Conservation (phyloP, 2,113 vertebrate genomes). For the Prunella fulvescens region DNA sequence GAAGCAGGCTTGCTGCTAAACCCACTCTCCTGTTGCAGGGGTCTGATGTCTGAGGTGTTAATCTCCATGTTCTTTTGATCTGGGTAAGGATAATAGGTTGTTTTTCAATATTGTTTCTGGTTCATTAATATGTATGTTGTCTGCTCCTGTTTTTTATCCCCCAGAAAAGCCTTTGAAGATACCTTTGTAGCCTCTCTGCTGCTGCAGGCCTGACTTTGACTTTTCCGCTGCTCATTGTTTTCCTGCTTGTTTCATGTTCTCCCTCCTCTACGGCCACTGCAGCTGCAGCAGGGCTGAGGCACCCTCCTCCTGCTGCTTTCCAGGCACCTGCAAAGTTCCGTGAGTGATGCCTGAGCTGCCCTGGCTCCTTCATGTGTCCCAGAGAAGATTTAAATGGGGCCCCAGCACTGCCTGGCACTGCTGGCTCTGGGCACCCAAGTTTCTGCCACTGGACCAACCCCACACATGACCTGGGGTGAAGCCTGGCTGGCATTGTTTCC, state of each 20-base stretch:
- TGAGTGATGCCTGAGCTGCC: accelerated
- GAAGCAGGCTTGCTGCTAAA: neutral
- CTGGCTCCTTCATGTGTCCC: neutral
- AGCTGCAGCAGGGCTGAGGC: neutral
- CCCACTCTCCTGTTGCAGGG: neutral
- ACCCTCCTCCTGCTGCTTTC: neutral
- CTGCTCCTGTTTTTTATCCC: slow-evolving; percentile 3
- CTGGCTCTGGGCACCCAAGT: neutral
- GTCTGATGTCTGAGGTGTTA: slow-evolving; percentile 61
- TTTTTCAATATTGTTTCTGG: slow-evolving; percentile 66
- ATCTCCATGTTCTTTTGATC: slow-evolving; percentile 67
- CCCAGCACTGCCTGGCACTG: neutral
- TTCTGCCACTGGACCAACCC: neutral
- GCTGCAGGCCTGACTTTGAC: slow-evolving; percentile 61
- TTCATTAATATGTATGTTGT: slow-evolving; percentile 70
- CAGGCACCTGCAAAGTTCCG: neutral
- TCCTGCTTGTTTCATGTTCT: slow-evolving; percentile 1
- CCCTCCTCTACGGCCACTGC: neutral
- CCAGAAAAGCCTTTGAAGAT: slow-evolving; percentile 62
- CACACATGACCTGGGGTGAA: neutral
- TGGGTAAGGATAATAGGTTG: slow-evolving; percentile 62
- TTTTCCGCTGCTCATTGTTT: slow-evolving; percentile 38
- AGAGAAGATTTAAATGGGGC: neutral
- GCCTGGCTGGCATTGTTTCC: neutral
- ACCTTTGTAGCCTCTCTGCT: slow-evolving; percentile 51